Evolutionary conservation across 2,888 invertebrate species (phyloP).

Genomic region (Cephus pulcher): DNA sequence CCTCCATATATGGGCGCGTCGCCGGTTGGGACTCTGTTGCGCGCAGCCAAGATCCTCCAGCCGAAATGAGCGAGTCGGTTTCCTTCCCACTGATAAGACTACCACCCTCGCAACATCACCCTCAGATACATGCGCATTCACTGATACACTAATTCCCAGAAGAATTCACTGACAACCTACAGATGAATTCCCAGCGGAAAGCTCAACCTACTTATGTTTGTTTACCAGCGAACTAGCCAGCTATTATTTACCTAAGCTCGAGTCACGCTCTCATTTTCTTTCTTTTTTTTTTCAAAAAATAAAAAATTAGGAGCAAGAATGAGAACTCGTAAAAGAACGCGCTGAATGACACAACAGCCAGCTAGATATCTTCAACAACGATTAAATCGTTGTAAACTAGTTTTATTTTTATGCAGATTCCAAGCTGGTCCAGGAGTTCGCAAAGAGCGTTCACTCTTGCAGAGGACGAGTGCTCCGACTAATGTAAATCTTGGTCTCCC

Average conservation of each 20-base stretch:
- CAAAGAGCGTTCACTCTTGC: not conserved
- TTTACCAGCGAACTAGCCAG: not conserved
- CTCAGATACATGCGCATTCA: not conserved
- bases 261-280: not conserved
- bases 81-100: constrained; percentile 19
- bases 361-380: not conserved
- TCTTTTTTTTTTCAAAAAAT: not conserved
- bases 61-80: constrained; percentile 2
- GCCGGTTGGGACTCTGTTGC: constrained; percentile 16
- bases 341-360: not conserved
- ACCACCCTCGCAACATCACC: constrained; percentile 8
- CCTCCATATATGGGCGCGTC: constrained; percentile 61
- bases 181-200: not conserved
- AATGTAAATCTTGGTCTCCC: not conserved
- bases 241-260: not conserved
- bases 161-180: not conserved
- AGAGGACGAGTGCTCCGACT: not conserved
- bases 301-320: not conserved
- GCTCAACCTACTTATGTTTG: constrained; percentile 1
- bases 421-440: not conserved
- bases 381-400: not conserved
- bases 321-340: not conserved
- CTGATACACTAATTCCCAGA: not conserved
- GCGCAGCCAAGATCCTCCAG: constrained; percentile 12
- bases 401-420: not conserved